A percentile compares a stretch with the other conserved stretches of the same genome.
Conservation (phyloP, 2,888 invertebrate genomes). For the Chelonus formosanus region DNA sequence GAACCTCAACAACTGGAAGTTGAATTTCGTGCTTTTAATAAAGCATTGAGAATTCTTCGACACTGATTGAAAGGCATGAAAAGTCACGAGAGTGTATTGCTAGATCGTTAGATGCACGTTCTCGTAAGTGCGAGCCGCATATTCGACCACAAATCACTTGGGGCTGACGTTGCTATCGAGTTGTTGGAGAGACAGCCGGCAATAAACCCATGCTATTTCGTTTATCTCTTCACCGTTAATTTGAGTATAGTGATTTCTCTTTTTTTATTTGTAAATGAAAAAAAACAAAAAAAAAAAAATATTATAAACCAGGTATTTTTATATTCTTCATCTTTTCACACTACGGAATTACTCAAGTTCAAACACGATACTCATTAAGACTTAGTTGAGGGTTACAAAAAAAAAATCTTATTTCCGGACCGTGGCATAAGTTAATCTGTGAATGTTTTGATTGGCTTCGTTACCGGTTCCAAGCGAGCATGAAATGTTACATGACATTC, state of each 20-base stretch:
- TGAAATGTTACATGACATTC: slow-evolving; percentile 53
- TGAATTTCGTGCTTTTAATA: slow-evolving; percentile 38
- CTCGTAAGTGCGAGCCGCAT: slow-evolving; percentile 29
- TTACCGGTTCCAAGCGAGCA: slow-evolving; percentile 52
- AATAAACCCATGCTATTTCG: slow-evolving; percentile 49
- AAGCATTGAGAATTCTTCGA: slow-evolving; percentile 36
- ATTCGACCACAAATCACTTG: slow-evolving; percentile 54
- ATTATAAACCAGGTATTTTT: too few relatives aligned
- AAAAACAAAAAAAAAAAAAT: slow-evolving; percentile 13
- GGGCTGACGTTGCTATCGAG: slow-evolving; percentile 53
- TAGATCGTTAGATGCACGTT: slow-evolving; percentile 35
- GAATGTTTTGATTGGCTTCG: slow-evolving; percentile 51
- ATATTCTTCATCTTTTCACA: too few relatives aligned
- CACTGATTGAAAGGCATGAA: slow-evolving; percentile 58
- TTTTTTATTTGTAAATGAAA: slow-evolving; percentile 9
- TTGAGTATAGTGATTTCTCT: slow-evolving; percentile 22
- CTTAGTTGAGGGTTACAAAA: neutral
- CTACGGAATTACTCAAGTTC: too few relatives aligned
- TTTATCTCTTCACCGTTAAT: slow-evolving; percentile 31
- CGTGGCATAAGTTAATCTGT: slow-evolving; percentile 43
- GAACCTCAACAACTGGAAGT: slow-evolving; percentile 18
- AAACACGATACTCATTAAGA: too few relatives aligned
- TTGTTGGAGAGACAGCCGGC: slow-evolving; percentile 47
- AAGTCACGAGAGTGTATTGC: slow-evolving; percentile 43
- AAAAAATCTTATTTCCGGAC: slow-evolving; percentile 32